Evolutionary conservation across 37 sponge, comb jelly and placozoan genomes (phyloP).

Genomic region (Chondrilla cf. caribensis): DNA sequence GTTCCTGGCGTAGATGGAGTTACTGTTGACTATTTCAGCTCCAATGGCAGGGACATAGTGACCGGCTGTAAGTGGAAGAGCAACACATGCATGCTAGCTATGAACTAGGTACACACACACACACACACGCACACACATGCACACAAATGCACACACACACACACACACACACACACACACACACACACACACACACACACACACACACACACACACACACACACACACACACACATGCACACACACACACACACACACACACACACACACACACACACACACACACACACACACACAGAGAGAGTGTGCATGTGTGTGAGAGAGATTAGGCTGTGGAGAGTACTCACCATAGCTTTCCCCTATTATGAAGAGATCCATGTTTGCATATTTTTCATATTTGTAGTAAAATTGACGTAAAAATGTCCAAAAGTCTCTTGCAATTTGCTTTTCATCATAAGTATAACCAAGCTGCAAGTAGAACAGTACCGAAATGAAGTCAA

Average conservation of each 20-base stretch:
- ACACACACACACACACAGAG: not conserved
- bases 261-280: not conserved
- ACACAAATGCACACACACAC: not conserved
- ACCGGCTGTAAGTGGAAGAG: constrained; percentile 69
- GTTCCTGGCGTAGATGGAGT: constrained; percentile 72
- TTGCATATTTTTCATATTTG: constrained; percentile 72
- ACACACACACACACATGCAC: too few relatives aligned
- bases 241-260: too few relatives aligned
- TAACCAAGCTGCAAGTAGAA: constrained; percentile 31
- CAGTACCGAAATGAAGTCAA: not conserved
- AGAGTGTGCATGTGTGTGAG: not conserved
- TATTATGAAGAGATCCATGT: constrained; percentile 73
- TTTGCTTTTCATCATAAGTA: constrained; percentile 65
- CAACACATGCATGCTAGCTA: not conserved
- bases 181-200: not conserved
- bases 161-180: not conserved
- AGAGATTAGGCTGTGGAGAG: too few relatives aligned
- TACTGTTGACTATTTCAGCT: constrained; percentile 71
- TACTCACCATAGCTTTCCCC: constrained; percentile 80
- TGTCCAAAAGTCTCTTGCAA: constrained; percentile 70
- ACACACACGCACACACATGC: not conserved
- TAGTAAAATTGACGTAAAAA: constrained; percentile 67
- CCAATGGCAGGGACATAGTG: constrained; percentile 89
- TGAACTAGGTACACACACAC: not conserved
- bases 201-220: too few relatives aligned